Evolutionary conservation across 2,113 vertebrate species (phyloP).

Genomic region (rabbit (Oryctolagus cuniculus)): mOryCun1.1 NC_091432.1:150183501-150184000

Average conservation of each 20-base stretch:
- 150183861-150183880: not conserved
- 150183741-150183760: slow-evolving; percentile 65
- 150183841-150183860: slow-evolving; percentile 9
- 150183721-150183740: slow-evolving; percentile 46
- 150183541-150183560: slow-evolving; percentile 68
- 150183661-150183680: slow-evolving; percentile 78
- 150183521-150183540: slow-evolving; percentile 53
- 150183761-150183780: slow-evolving; percentile 26
- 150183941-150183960: not conserved
- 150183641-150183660: slow-evolving; percentile 84
- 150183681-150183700: slow-evolving; percentile 62
- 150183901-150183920: not conserved
- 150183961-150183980: not conserved
- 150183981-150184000: rapidly evolving
- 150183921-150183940: not conserved
- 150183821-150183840: not conserved
- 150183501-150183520: not conserved
- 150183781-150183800: not conserved
- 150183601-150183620: slow-evolving; percentile 77
- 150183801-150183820: not conserved
- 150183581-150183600: slow-evolving; percentile 79
- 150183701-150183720: slow-evolving; percentile 75
- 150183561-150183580: slow-evolving; percentile 52
- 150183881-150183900: not conserved
- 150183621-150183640: slow-evolving; percentile 85